Conservation (phyloP, 2,888 invertebrate species). For the Nebria salina region DNA sequence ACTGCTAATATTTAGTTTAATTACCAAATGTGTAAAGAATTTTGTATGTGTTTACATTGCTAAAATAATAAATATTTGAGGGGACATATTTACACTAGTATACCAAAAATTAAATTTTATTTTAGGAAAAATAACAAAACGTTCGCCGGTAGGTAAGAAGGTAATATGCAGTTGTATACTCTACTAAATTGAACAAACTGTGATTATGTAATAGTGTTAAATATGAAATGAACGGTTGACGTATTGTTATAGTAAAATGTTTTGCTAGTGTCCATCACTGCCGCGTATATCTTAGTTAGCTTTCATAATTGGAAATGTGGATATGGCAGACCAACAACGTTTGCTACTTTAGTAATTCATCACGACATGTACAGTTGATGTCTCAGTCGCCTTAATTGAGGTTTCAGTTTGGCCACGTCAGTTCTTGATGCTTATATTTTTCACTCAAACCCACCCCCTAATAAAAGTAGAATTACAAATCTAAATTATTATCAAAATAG, state of each 20-base stretch:
- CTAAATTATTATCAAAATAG: too few relatives aligned
- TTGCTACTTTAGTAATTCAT: constrained; percentile 43
- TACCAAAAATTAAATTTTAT: too few relatives aligned
- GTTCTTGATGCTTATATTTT: constrained; percentile 21
- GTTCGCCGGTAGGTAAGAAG: too few relatives aligned
- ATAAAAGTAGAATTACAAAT: too few relatives aligned
- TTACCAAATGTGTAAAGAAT: too few relatives aligned
- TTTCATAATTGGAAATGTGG: constrained; percentile 44
- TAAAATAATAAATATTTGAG: too few relatives aligned
- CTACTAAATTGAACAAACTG: background rate
- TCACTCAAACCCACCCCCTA: background rate
- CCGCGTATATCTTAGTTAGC: constrained; percentile 40
- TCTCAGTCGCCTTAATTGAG: constrained; percentile 35
- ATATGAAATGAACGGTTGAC: constrained; percentile 31
- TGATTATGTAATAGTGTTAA: background rate
- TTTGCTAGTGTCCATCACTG: constrained; percentile 17
- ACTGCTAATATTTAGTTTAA: background rate
- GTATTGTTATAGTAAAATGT: constrained; percentile 14
- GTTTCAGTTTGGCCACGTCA: constrained; percentile 29
- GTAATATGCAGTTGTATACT: background rate
- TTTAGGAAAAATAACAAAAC: too few relatives aligned
- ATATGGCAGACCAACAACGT: constrained; percentile 29
- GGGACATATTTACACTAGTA: too few relatives aligned
- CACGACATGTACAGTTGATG: constrained; percentile 44
- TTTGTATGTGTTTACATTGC: too few relatives aligned